Conservation (phyloP, 2,797 vertebrate species). For the Antennarius maculatus region DNA sequence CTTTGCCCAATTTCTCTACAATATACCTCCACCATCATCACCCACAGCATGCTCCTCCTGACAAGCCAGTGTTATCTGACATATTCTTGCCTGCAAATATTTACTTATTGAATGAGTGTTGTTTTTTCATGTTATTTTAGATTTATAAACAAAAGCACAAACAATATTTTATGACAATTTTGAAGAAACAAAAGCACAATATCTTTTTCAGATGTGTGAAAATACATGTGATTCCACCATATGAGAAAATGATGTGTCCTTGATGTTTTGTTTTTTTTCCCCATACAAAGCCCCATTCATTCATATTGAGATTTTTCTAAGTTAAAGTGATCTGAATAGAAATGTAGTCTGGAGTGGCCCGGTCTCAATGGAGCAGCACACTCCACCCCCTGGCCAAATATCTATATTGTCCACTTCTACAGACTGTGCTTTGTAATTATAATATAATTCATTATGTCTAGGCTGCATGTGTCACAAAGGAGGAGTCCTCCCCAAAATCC, state of each 20-base stretch:
- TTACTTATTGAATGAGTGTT: constrained; percentile 16
- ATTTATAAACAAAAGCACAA: constrained; percentile 18
- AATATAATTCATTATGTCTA: constrained; percentile 90
- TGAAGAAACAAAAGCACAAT: constrained; percentile 15
- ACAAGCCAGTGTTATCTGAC: constrained; percentile 37
- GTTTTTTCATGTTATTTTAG: constrained; percentile 9
- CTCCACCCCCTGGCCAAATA: constrained; percentile 85
- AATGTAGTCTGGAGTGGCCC: constrained; percentile 79
- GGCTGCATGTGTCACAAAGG: constrained; percentile 83
- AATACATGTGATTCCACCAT: constrained; percentile 34
- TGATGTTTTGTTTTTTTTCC: constrained; percentile 74
- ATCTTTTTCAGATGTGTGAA: constrained; percentile 43
- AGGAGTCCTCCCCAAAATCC: constrained; percentile 82
- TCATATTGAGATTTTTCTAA: constrained; percentile 81
- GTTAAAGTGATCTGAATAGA: constrained; percentile 82
- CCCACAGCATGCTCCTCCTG: constrained; percentile 38
- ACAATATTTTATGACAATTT: constrained; percentile 33
- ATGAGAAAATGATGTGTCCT: constrained; percentile 71
- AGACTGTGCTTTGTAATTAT: constrained; percentile 88
- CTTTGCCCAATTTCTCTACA: constrained; percentile 63
- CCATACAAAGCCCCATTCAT: constrained; percentile 78
- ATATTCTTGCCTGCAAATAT: constrained; percentile 13
- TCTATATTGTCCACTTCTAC: constrained; percentile 86
- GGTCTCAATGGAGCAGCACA: constrained; percentile 81
- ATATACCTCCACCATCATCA: constrained; percentile 50